Conservation (phyloP, 2,797 vertebrate genomes). For the Pseudochirops cupreus region DNA sequence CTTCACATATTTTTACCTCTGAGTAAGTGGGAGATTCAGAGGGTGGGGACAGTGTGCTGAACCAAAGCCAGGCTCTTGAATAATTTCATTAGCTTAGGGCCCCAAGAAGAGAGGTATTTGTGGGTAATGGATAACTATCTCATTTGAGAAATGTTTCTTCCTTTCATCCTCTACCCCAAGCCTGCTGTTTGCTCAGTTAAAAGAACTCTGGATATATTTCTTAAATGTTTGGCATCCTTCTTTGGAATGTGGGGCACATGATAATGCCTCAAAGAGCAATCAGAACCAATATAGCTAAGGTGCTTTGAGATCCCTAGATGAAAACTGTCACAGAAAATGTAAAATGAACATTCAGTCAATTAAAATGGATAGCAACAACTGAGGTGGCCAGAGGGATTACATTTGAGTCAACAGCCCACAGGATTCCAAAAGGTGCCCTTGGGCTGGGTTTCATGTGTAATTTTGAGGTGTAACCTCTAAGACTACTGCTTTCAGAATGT, state of each 20-base stretch:
- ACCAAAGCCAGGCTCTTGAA: slow-evolving; percentile 42
- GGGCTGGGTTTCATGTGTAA: slow-evolving; percentile 3
- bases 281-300: background rate
- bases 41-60: background rate
- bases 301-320: background rate
- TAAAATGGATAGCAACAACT: slow-evolving; percentile 12
- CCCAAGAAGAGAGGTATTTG: background rate
- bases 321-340: slow-evolving; percentile 1
- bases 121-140: background rate
- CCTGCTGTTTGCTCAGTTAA: background rate
- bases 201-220: slow-evolving; percentile 1
- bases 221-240: background rate
- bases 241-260: background rate
- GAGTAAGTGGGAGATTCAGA: slow-evolving; percentile 23
- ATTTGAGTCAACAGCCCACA: background rate
- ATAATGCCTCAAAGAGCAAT: background rate
- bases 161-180: background rate
- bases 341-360: background rate
- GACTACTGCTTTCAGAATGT: background rate
- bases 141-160: background rate
- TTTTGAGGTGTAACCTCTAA: background rate
- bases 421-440: background rate
- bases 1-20: slow-evolving; percentile 13
- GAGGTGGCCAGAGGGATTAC: background rate
- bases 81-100: background rate